Conservation (phyloP, 2,888 invertebrate species). For the Macrophya annulata region DNA sequence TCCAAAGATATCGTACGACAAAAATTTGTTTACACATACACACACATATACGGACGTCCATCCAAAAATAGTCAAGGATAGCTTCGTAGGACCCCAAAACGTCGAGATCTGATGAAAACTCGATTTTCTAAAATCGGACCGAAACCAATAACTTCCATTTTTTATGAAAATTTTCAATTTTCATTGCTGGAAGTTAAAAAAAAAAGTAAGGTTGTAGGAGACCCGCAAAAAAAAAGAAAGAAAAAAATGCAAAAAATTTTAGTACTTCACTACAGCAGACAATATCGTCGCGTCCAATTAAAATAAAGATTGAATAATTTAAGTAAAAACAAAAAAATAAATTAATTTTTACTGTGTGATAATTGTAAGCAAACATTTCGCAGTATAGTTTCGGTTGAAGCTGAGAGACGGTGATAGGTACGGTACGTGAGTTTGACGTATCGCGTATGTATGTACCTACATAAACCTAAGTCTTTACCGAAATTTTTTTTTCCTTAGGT, state of each 20-base stretch:
- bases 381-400: conserved; percentile 4
- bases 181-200: too few species aligned
- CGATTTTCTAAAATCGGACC: too few species aligned
- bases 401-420: background rate
- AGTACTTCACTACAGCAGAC: background rate
- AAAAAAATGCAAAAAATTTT: background rate
- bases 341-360: background rate
- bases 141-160: too few species aligned
- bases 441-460: background rate
- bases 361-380: conserved; percentile 16
- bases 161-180: too few species aligned
- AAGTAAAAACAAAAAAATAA: background rate
- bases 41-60: too few species aligned
- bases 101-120: too few species aligned
- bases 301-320: background rate
- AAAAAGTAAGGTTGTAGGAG: background rate
- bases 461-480: background rate
- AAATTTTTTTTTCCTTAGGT: conserved; percentile 27
- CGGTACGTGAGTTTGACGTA: background rate
- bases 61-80: too few species aligned
- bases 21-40: too few species aligned
- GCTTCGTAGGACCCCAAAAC: too few species aligned
- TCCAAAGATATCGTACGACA: too few species aligned
- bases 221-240: background rate
- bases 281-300: background rate